Evolutionary conservation across 2,888 invertebrate genomes (phyloP).

Genomic region (Argynnis bischoffii): DNA sequence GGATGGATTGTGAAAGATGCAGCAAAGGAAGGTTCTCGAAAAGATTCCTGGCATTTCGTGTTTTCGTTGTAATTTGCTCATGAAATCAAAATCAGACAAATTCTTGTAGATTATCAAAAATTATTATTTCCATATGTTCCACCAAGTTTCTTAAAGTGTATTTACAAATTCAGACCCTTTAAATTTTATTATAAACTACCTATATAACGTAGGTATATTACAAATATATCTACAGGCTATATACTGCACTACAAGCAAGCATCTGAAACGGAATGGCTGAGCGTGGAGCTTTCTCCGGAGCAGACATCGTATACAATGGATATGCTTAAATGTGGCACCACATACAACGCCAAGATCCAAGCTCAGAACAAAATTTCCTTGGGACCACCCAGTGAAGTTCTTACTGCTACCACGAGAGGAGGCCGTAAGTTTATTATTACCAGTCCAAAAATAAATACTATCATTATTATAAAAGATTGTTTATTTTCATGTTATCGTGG

Average conservation of each 20-base stretch:
- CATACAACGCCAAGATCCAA: conserved; percentile 88
- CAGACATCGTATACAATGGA: conserved; percentile 87
- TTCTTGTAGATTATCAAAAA: neutral
- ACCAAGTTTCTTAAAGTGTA: too few relatives aligned
- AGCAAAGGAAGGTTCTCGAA: too few relatives aligned
- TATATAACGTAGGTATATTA: too few relatives aligned
- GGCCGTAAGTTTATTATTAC: conserved; percentile 76
- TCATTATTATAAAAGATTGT: too few relatives aligned
- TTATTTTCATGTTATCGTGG: too few relatives aligned
- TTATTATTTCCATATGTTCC: neutral
- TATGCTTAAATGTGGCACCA: conserved; percentile 89
- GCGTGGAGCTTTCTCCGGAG: conserved; percentile 88
- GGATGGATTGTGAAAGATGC: neutral
- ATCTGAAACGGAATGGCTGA: conserved; percentile 86
- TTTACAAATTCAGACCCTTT: too few relatives aligned
- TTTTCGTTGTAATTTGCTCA: too few relatives aligned
- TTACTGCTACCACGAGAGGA: conserved; percentile 88
- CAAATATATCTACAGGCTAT: conserved; percentile 80
- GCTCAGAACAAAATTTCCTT: conserved; percentile 90
- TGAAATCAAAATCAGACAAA: too few relatives aligned
- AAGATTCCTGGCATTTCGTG: too few relatives aligned
- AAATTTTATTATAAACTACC: too few relatives aligned
- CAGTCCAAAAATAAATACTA: neutral
- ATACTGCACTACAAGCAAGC: conserved; percentile 86
- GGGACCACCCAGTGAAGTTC: conserved; percentile 85